Evolutionary conservation across 2,113 vertebrate species (phyloP).

Genomic region (Sylvilagus bachmani): DNA sequence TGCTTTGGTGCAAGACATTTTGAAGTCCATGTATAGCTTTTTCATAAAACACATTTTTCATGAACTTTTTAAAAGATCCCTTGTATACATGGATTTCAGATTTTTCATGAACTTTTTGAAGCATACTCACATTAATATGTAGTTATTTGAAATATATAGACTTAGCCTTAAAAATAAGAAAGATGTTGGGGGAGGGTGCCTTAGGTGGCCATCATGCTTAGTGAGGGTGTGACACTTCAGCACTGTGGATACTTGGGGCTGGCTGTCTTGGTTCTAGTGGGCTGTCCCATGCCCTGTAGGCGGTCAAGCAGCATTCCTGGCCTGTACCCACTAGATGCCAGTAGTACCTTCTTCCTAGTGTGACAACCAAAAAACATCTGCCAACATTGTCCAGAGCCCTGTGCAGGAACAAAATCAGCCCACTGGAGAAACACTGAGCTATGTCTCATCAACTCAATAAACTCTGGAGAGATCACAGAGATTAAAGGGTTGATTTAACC

Average conservation of each 20-base stretch:
- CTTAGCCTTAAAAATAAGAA: background rate
- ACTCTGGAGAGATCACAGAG: background rate
- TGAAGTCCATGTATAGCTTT: too few relatives aligned
- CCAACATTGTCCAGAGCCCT: background rate
- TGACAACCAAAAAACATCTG: background rate
- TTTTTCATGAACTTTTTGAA: too few relatives aligned
- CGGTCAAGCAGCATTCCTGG: background rate
- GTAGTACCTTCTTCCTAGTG: rapidly evolving
- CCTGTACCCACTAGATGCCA: background rate
- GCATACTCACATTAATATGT: background rate
- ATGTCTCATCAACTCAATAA: background rate
- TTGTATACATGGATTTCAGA: too few relatives aligned
- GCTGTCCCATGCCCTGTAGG: background rate
- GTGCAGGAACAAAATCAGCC: background rate
- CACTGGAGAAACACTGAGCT: background rate
- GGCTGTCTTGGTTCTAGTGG: background rate
- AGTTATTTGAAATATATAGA: background rate
- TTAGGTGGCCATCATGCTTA: background rate
- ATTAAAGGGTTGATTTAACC: background rate
- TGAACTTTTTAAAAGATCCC: too few relatives aligned
- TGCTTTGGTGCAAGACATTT: too few relatives aligned
- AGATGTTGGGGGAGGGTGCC: too few relatives aligned
- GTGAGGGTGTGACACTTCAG: background rate
- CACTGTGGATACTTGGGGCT: background rate
- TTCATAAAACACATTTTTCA: too few relatives aligned